Conservation (phyloP, 2,888 invertebrate species). For the Drosophila austrosaltans region DNA sequence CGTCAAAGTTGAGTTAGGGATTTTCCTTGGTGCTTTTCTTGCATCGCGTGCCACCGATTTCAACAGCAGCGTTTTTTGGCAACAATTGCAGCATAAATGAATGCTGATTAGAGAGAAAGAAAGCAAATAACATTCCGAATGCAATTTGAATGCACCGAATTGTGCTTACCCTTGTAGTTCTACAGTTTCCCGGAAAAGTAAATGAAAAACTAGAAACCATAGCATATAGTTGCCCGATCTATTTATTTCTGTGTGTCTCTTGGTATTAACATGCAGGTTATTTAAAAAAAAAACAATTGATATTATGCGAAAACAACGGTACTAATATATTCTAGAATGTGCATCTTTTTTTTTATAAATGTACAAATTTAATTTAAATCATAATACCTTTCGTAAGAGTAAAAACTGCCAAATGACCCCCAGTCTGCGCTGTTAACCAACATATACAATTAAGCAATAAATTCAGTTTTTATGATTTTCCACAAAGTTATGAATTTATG, state of each 20-base stretch:
- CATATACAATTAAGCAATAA: constrained; percentile 81
- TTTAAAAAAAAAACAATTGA: no score
- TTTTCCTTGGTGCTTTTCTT: background rate
- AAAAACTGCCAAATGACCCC: background rate
- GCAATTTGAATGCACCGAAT: no score
- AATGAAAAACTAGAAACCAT: no score
- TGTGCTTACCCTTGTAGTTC: background rate
- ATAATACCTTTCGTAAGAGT: background rate
- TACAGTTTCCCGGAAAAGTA: no score
- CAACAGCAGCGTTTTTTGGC: background rate
- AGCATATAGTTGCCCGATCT: no score
- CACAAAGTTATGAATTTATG: constrained; percentile 81
- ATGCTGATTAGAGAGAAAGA: background rate
- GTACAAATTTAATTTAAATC: no score
- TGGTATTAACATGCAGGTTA: no score
- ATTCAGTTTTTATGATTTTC: constrained; percentile 79
- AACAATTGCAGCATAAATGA: constrained; percentile 4
- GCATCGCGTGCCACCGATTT: background rate
- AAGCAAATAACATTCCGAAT: background rate
- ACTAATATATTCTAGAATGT: no score
- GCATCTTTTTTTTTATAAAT: no score
- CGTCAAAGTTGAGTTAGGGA: background rate
- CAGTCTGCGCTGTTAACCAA: constrained; percentile 8
- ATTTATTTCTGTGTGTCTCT: no score
- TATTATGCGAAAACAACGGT: no score